A percentile compares a stretch with the other conserved stretches of the same genome.
These are phyloP conservation scores for Pelecanoides urinatrix DNA, from an alignment of 2,113 vertebrate species.

Conservation along the genomic window DNA sequence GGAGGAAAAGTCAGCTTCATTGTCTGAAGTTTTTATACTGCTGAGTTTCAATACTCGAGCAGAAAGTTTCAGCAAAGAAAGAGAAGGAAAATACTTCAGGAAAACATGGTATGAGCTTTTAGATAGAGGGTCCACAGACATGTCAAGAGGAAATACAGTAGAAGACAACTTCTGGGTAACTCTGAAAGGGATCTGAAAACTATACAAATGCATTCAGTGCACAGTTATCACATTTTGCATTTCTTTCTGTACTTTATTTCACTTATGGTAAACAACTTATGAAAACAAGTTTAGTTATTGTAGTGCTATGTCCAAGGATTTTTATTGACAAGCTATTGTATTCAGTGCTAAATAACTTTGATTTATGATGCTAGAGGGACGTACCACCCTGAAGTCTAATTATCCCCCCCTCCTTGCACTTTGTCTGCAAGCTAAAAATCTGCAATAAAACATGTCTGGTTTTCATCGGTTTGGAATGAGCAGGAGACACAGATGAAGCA, in stretches of 20 bases:
- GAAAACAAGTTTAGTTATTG: neutral
- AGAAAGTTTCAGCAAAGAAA: slow-evolving; percentile 2
- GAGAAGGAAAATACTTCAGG: neutral
- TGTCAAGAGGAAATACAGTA: neutral
- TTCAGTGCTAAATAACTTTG: neutral
- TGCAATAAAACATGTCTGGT: neutral
- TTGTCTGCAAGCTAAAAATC: neutral
- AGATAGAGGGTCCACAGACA: neutral
- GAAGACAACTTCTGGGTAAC: neutral
- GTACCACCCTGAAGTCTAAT: neutral
- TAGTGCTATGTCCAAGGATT: neutral
- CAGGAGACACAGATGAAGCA: neutral
- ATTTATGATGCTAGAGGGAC: neutral
- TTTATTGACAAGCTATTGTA: neutral
- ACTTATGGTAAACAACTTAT: neutral
- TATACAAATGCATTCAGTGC: neutral
- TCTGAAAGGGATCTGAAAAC: neutral
- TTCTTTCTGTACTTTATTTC: neutral
- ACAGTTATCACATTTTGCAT: neutral
- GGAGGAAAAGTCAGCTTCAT: neutral
- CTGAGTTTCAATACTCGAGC: neutral
- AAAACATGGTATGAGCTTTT: neutral
- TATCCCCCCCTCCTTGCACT: neutral
- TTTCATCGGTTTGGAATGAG: neutral
- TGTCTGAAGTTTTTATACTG: neutral